Evolutionary conservation across 2,797 vertebrate species (phyloP), one percentile per base, ranked within the genome.

Genomic region (Vultur gryphus): DNA sequence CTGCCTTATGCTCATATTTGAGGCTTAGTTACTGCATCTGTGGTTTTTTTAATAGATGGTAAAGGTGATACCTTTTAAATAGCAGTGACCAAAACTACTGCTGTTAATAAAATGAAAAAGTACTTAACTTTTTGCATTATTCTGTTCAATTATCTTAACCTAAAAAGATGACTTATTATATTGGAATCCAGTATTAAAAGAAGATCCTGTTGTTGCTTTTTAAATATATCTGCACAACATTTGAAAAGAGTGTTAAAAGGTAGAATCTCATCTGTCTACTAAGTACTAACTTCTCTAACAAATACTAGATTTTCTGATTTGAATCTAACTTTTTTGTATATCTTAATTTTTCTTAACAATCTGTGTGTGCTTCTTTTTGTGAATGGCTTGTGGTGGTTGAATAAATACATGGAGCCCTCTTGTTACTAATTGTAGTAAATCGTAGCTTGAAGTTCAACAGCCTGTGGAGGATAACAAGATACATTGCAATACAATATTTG

Each of bases 251-350:
- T 91, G 25, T 95, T 87, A 94, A 97, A 98, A 98, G 97, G 97
- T 98, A 97, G 97, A 98, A 98, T 98, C 97, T 97, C 97, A 75
- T 97, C 97, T 97, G 96, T 96, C 97, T 95, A 91, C 64, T 70
- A 95, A 95, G 78, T 80, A 96, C 94, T 97, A 96, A 98, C 59
- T 82, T 58, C 78, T 94, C 76, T 97, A 97, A 71, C 78, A 84
- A 95, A 86, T 58, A 81, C 65, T 93, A 88, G 82, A 85, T 76
- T 93, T 97, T 96, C 91, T 96, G 67, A 44, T 92, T 90, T 86
- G 77, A 82, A 81, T 96, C 94, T 98, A 95, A 96, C 70, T 52
- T 55, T 41, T 57, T 66, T 66, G 4, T 70, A 3, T 77, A 26
- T 48, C 18, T 90, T 94, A 71, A 35, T 84, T 95, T 95, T 95